Evolutionary conservation across 1,140 invertebrate species (phyloP).

Genomic region (Drosophila triauraria): DNA sequence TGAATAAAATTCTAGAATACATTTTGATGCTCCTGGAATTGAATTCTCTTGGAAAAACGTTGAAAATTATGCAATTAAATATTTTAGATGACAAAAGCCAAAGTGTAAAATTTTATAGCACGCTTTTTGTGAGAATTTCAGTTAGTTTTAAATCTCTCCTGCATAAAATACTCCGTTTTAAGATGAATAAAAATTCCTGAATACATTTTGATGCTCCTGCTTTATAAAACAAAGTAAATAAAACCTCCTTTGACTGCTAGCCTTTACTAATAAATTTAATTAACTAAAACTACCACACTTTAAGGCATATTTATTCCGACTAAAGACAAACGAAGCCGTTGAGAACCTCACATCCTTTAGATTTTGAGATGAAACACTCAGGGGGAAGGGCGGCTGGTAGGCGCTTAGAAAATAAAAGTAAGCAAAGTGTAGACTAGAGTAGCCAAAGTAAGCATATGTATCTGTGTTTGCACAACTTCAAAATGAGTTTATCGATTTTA

Average conservation of each 20-base stretch:
- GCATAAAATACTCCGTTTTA: background rate
- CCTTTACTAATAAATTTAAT: slow-evolving; percentile 63
- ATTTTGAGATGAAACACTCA: background rate
- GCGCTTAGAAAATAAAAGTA: slow-evolving; percentile 78
- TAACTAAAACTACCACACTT: slow-evolving; percentile 57
- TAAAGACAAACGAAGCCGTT: too few relatives aligned
- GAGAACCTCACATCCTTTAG: slow-evolving; percentile 3
- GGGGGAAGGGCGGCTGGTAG: slow-evolving; percentile 33
- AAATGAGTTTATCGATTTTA: slow-evolving; percentile 84
- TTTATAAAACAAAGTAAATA: background rate
- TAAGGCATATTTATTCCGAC: slow-evolving; percentile 45
- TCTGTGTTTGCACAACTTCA: slow-evolving; percentile 69
- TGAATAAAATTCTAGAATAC: too few relatives aligned
- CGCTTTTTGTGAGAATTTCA: too few relatives aligned
- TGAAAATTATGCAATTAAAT: too few relatives aligned
- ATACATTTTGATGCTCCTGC: background rate
- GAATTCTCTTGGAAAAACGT: too few relatives aligned
- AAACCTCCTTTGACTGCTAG: background rate
- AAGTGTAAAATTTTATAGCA: too few relatives aligned
- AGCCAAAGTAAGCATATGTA: slow-evolving; percentile 19
- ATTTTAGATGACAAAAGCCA: too few relatives aligned
- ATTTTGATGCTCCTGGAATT: too few relatives aligned
- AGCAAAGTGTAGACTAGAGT: slow-evolving; percentile 40
- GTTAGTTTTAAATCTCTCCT: too few relatives aligned
- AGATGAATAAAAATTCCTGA: background rate